Conservation (phyloP, 2,888 invertebrate genomes). For the Cheilosia vulpina region DNA sequence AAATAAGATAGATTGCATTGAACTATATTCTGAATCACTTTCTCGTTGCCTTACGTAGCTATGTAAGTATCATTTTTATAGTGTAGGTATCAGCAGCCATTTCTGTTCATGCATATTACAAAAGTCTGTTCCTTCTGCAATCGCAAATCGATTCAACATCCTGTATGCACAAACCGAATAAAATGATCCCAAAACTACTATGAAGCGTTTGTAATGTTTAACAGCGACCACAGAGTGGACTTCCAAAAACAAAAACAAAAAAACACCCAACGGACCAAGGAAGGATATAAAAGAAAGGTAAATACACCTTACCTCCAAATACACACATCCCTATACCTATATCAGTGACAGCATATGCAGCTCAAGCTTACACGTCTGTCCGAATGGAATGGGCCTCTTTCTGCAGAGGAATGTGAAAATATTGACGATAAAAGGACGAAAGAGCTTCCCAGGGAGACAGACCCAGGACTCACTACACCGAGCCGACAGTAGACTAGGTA, state of each 20-base stretch:
- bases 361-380: constrained; percentile 9
- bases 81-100: no score
- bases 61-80: no score
- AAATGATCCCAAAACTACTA: neutral
- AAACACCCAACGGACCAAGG: neutral
- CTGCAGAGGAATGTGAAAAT: constrained; percentile 55
- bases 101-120: no score
- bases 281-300: neutral
- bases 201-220: neutral
- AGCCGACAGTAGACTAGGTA: neutral
- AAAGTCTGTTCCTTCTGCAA: no score
- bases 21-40: no score
- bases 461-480: constrained; percentile 5
- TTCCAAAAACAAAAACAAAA: neutral
- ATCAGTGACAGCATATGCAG: neutral
- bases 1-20: no score
- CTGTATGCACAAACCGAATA: neutral
- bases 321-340: neutral
- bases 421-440: constrained; percentile 56
- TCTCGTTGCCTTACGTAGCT: no score
- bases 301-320: constrained; percentile 14
- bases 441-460: constrained; percentile 42
- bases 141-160: no score
- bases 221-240: constrained; percentile 16
- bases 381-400: neutral